These are phyloP conservation scores for Drosophila leonis DNA, from an alignment of 2,888 invertebrate species.

Conservation along the genomic window DNA sequence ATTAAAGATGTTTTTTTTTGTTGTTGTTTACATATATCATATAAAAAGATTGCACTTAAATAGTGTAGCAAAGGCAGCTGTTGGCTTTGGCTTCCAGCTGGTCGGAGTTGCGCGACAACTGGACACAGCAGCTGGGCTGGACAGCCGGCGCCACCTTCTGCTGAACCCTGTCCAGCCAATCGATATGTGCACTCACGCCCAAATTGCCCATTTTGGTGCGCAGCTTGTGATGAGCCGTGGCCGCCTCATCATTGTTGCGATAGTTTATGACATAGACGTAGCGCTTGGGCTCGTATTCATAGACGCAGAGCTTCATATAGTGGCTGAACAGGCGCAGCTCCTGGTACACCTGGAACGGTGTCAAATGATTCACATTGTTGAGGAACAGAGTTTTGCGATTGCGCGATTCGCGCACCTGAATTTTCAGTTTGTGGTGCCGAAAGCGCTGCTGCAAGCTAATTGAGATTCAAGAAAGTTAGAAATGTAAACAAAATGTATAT, in stretches of 20 bases:
- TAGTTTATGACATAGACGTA: constrained; percentile 72
- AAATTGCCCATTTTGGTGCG: constrained; percentile 12
- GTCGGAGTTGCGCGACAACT: neutral
- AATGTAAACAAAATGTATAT: neutral
- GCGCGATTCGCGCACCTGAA: constrained; percentile 62
- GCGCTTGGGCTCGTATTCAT: constrained; percentile 33
- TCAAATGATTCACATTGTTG: constrained; percentile 15
- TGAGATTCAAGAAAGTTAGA: neutral
- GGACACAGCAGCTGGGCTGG: constrained; percentile 25
- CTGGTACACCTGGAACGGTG: constrained; percentile 61
- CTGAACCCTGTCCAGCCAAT: constrained; percentile 29
- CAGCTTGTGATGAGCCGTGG: constrained; percentile 58
- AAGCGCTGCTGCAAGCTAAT: constrained; percentile 60
- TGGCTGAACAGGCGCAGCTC: constrained; percentile 44
- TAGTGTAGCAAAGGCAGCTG: constrained; percentile 42
- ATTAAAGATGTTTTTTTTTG: constrained; percentile 13
- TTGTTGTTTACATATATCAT: constrained; percentile 1
- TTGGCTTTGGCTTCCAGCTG: neutral
- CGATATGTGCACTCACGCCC: constrained; percentile 26
- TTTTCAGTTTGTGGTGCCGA: constrained; percentile 11
- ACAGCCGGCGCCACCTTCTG: fast-evolving
- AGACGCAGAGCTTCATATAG: constrained; percentile 63
- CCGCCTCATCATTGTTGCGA: constrained; percentile 76
- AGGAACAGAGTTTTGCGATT: constrained; percentile 70
- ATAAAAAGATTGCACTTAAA: constrained; percentile 23